A percentile compares a stretch with the other conserved stretches of the same genome.
phyloP scores from a whole-genome alignment of 2,888 invertebrate species.

The Desoria tigrina region DNA sequence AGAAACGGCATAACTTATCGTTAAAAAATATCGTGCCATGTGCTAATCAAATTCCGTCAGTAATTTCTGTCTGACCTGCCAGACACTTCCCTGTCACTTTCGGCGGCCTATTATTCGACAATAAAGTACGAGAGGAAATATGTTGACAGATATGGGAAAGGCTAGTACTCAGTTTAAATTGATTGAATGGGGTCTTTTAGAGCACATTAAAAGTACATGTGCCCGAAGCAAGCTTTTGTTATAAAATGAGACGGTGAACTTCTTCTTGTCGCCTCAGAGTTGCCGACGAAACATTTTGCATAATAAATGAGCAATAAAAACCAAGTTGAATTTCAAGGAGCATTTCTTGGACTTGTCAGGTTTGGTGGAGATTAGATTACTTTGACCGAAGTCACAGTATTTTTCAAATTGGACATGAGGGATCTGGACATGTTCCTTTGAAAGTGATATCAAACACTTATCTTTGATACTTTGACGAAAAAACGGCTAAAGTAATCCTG shows the following conservation, averaged over 20 bases:
- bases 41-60: slow-evolving; percentile 5
- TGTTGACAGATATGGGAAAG: too few species aligned
- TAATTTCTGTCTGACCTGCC: slow-evolving; percentile 4
- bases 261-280: slow-evolving; percentile 1
- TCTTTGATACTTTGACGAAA: too few species aligned
- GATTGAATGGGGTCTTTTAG: too few species aligned
- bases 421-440: too few species aligned
- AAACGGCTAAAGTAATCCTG: too few species aligned
- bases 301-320: slow-evolving; percentile 33
- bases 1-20: neutral
- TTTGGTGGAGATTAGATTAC: slow-evolving; percentile 17
- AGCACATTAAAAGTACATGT: too few species aligned
- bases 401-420: neutral
- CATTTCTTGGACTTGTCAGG: slow-evolving; percentile 5
- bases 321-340: slow-evolving; percentile 7
- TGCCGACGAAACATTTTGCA: slow-evolving; percentile 26
- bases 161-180: too few species aligned
- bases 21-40: neutral
- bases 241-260: neutral
- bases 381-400: neutral
- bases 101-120: too few species aligned
- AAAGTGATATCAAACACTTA: too few species aligned
- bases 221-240: too few species aligned
- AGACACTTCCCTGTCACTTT: too few species aligned
- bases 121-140: too few species aligned